Conservation (phyloP, 2,888 invertebrate species). For the Cheilosia urbana region DNA sequence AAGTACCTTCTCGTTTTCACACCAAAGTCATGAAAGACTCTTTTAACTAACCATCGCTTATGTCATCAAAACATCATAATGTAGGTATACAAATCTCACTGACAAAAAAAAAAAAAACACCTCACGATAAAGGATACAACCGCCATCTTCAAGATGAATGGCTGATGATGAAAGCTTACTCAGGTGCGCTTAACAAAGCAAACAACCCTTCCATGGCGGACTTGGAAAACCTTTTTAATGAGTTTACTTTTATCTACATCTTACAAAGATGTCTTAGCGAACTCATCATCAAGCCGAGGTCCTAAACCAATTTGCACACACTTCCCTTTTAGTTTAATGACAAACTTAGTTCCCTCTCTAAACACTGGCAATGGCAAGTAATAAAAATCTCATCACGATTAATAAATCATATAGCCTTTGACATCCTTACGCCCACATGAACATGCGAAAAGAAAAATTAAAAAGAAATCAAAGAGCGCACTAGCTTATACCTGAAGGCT, state of each 20-base stretch:
- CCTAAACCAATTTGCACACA: slow-evolving; percentile 65
- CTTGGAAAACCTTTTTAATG: slow-evolving; percentile 49
- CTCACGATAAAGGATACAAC: no score
- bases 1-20: no score
- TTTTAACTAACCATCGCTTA: no score
- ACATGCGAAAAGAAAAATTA: slow-evolving; percentile 7
- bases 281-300: slow-evolving; percentile 20
- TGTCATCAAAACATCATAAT: no score
- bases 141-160: neutral
- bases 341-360: slow-evolving; percentile 37
- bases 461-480: slow-evolving; percentile 48
- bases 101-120: no score
- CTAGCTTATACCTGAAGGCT: slow-evolving; percentile 49
- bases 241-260: slow-evolving; percentile 54
- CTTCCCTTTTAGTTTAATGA: slow-evolving; percentile 34
- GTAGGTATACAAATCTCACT: no score
- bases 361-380: slow-evolving; percentile 66
- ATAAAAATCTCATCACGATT: slow-evolving; percentile 69
- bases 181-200: neutral
- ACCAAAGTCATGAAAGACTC: no score
- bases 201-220: slow-evolving; percentile 5
- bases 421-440: slow-evolving; percentile 56
- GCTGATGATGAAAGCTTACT: neutral
- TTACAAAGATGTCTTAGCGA: slow-evolving; percentile 27
- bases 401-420: slow-evolving; percentile 68